These are phyloP conservation scores for Poecilus cupreus DNA, from an alignment of 2,888 invertebrate genomes.

Conservation along the genomic window DNA sequence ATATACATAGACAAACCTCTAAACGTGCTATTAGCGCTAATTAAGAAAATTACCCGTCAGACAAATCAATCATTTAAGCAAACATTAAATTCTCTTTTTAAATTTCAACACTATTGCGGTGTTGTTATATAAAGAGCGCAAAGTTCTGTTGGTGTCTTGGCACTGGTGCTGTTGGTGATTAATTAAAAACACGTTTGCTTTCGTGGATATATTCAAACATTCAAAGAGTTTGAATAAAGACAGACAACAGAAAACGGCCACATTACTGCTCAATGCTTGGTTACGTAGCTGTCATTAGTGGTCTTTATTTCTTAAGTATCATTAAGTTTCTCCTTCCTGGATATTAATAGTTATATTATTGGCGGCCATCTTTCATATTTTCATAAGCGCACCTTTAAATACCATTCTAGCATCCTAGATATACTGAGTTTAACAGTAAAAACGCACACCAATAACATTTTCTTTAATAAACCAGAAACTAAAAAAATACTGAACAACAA, in stretches of 20 bases:
- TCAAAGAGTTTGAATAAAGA: slow-evolving; percentile 11
- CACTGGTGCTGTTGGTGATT: slow-evolving; percentile 9
- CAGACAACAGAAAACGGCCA: neutral
- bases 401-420: neutral
- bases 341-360: slow-evolving; percentile 38
- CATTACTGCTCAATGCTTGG: neutral
- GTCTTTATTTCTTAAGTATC: slow-evolving; percentile 43
- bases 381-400: neutral
- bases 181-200: slow-evolving; percentile 37
- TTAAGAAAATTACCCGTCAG: slow-evolving; percentile 16
- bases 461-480: too few relatives aligned
- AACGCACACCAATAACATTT: too few relatives aligned
- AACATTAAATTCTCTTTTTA: neutral
- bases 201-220: slow-evolving; percentile 17
- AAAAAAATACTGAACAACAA: too few relatives aligned
- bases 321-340: slow-evolving; percentile 33
- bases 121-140: neutral
- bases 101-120: slow-evolving; percentile 16
- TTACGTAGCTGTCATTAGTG: slow-evolving; percentile 19
- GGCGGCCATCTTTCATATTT: slow-evolving; percentile 11
- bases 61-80: slow-evolving; percentile 42
- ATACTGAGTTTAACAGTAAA: too few relatives aligned
- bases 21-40: slow-evolving; percentile 11
- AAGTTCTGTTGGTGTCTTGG: neutral
- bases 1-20: too few relatives aligned